Evolutionary conservation across 2,888 invertebrate species (phyloP), one percentile per base, ranked within the genome.

Genomic region (Neoitamus cyanurus): DNA sequence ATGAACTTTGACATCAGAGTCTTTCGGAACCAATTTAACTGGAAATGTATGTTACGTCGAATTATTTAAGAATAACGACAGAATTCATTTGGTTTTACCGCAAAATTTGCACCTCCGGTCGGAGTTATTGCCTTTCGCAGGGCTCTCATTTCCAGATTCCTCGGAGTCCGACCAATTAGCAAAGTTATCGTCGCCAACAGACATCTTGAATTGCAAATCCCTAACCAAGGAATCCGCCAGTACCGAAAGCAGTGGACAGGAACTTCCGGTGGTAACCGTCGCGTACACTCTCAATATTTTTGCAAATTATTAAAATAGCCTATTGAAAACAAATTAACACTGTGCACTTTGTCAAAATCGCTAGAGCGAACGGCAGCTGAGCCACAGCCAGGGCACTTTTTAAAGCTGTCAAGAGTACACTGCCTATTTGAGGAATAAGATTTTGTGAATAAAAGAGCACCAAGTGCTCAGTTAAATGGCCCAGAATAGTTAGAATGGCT

Each of bases 331-430:
- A 75, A 75, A 25, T 42, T 75, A 75, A 34, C 75, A 75, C 42
- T 75, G 75, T 75, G 42, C 42, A 75, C 42, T 75, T 75, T 75
- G 75, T 75, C 37, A 75, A 75, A 75, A 42, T 42, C 42, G 15
- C n/a, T 42, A 13, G 5, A n/a, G 42, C n/a, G n/a, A 42, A n/a
- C 42, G 9, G 58, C 34, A 34, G 34, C 34, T 34, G 34, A n/a
- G n/a, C n/a, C n/a, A n/a, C n/a, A n/a, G 42, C 4, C 15, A 4
- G 4, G n/a, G 3, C n/a, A n/a, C 15, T 15, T 42, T 5, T 1
- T 5, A n/a, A n/a, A 6, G 42, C 42, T 42, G 42, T n/a, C 42
- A 42, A 42, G 5, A n/a, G 72, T 72, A 72, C 72, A 72, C 72
- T 72, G 72, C 72, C 31, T 31, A 31, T 72, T 72, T 72, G 28